Conservation (phyloP, 2,797 vertebrate species). For the Echeneis naucrates region DNA sequence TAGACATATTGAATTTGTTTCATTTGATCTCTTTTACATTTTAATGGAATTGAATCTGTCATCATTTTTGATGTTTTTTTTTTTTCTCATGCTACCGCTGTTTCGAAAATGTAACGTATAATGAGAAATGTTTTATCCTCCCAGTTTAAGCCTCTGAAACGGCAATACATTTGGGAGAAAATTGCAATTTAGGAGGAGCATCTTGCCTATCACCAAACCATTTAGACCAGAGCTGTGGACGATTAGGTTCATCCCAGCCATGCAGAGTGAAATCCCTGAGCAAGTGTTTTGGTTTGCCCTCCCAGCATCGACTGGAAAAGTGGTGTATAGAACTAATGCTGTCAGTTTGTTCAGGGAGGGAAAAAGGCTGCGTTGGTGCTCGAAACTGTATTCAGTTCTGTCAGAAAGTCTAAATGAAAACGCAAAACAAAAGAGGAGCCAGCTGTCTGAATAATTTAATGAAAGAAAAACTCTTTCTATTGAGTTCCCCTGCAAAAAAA, state of each 20-base stretch:
- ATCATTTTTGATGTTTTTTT: background rate
- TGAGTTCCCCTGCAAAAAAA: constrained; percentile 35
- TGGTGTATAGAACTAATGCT: constrained; percentile 38
- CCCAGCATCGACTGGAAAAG: constrained; percentile 49
- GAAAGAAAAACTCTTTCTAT: constrained; percentile 57
- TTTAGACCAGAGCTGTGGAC: constrained; percentile 64
- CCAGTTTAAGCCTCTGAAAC: constrained; percentile 4
- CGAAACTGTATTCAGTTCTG: constrained; percentile 17
- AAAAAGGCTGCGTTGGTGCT: background rate
- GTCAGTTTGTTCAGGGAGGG: constrained; percentile 25
- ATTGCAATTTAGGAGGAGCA: constrained; percentile 55
- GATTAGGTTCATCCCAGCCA: constrained; percentile 67
- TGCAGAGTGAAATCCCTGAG: constrained; percentile 51
- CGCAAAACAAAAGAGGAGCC: constrained; percentile 55
- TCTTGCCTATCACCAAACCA: constrained; percentile 62
- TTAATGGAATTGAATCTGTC: background rate
- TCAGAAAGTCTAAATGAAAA: constrained; percentile 53
- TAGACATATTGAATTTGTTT: constrained; percentile 6
- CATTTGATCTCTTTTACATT: background rate
- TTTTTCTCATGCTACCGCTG: background rate
- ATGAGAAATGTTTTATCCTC: background rate
- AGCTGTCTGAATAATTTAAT: constrained; percentile 71
- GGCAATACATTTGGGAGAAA: constrained; percentile 33
- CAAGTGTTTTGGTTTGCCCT: constrained; percentile 52
- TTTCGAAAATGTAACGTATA: background rate